Evolutionary conservation across 1,140 invertebrate genomes (phyloP).

Genomic region (Solenopsis fugax): DNA sequence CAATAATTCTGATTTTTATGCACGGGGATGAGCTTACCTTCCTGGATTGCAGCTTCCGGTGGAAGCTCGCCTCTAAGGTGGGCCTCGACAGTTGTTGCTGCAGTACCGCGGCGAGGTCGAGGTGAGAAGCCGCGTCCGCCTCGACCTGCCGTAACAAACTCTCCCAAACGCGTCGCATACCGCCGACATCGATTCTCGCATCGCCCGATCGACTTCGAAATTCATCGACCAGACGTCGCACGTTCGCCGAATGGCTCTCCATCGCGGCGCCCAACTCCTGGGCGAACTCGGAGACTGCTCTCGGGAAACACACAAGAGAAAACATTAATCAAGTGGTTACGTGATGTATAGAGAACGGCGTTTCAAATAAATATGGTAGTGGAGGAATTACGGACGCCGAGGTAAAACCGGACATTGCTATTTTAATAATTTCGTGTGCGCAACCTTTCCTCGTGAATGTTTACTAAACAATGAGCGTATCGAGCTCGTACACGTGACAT

Average conservation of each 20-base stretch:
- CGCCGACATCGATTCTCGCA: slow-evolving; percentile 94
- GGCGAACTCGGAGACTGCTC: slow-evolving; percentile 96
- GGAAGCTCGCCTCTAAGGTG: slow-evolving; percentile 95
- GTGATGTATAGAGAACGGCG: neutral
- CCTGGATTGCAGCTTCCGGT: slow-evolving; percentile 96
- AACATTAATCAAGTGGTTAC: slow-evolving; percentile 10
- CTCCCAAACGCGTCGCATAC: slow-evolving; percentile 97
- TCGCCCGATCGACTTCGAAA: slow-evolving; percentile 95
- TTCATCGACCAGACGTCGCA: slow-evolving; percentile 95
- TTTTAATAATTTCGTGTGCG: too few species aligned
- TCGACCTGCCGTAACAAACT: slow-evolving; percentile 96
- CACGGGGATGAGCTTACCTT: slow-evolving; percentile 88
- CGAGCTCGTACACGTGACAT: too few species aligned
- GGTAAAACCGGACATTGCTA: too few species aligned
- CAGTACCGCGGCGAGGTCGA: slow-evolving; percentile 94
- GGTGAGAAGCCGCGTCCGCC: slow-evolving; percentile 95
- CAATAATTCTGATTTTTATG: too few species aligned
- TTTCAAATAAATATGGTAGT: neutral
- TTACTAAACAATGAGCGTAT: too few species aligned
- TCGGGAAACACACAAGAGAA: slow-evolving; percentile 26
- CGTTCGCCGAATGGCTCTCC: slow-evolving; percentile 96
- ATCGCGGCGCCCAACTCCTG: slow-evolving; percentile 96
- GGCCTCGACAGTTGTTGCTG: slow-evolving; percentile 94
- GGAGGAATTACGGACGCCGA: too few species aligned
- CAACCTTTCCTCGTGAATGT: too few species aligned